Base-by-base conservation (phyloP, 2,888 invertebrate species). In the Lysandra bellargus region DNA sequence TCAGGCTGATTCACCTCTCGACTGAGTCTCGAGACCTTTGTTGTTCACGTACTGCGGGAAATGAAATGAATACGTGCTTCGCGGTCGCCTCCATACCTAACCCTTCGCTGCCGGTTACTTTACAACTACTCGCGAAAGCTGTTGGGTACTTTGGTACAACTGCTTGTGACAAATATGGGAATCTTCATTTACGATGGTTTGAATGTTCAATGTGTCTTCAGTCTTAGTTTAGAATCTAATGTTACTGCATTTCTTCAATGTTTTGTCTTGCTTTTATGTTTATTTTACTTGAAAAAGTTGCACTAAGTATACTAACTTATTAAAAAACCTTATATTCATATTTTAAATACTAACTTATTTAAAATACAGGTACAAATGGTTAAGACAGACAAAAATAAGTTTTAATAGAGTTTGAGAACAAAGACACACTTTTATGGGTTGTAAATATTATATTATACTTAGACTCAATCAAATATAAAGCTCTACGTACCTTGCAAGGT, bases 41-140 rank as follows among this genome's bases (percentile, higher is more conserved):
- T 81, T 79, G 81, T 81, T 80, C 79, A 80, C 80, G 80, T 79
- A 80, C 80, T 81, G 79, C 61, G 79, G 64, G 72, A 69, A 78
- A 64, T 60, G 79, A 80, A 81, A 81, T 78, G 78, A 80, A 79
- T 73, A 74, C 78, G 78, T 79, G 80, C 78, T 74, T 79, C 77
- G 53, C 53, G 78, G 69, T 75, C 73, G 64, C 64, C 61, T 17
- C 61, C 44, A 30, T 30, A 40, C 44, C 64, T 61, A 61, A 75
- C 61, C 60, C 60, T 79, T 76, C 61, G 33, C 60, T 79, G 61
- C 74, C 44, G 12, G 17, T 57, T 6, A 33, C 53, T 17, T 76
- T 33, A 76, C 74, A 49, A n/a, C 76, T 1, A 57, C 49, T 49
- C 40, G 30, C 30, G 17, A 44, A 30, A 49, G 9, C 30, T 7